These are phyloP conservation scores for Eustalomyia histrio DNA, from an alignment of 2,888 invertebrate species.

Conservation along the genomic window DNA sequence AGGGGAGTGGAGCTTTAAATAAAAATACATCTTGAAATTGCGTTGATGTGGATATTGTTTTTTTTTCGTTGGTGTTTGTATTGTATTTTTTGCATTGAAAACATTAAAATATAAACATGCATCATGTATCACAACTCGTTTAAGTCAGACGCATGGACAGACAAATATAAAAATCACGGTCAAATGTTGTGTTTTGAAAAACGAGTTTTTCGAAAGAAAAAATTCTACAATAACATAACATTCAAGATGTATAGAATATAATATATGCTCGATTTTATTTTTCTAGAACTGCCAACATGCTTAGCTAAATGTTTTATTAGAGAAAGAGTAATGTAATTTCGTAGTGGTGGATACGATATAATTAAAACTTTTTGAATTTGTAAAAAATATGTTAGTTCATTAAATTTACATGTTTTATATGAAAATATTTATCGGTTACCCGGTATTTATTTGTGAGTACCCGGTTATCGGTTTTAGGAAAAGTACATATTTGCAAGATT, in stretches of 20 bases:
- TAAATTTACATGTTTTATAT: too few species aligned
- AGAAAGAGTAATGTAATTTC: background rate
- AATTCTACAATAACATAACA: background rate
- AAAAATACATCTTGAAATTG: constrained; percentile 42
- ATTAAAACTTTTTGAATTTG: too few species aligned
- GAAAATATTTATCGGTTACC: too few species aligned
- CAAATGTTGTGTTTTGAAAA: constrained; percentile 55
- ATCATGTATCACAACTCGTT: constrained; percentile 55
- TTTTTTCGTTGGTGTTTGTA: too few species aligned
- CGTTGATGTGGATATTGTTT: constrained; percentile 37
- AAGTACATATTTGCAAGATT: too few species aligned
- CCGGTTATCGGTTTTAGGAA: too few species aligned
- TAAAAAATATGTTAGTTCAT: too few species aligned
- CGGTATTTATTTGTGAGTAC: too few species aligned
- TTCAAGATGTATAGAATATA: background rate
- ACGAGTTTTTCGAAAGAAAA: constrained; percentile 45
- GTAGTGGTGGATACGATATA: too few species aligned
- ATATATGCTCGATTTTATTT: background rate
- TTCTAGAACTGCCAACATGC: background rate
- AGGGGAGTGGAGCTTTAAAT: constrained; percentile 42
- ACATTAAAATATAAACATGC: constrained; percentile 26
- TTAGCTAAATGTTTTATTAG: background rate
- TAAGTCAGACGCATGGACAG: constrained; percentile 38
- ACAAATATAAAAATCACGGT: constrained; percentile 56
- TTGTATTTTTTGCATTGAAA: constrained; percentile 37